Percentiles rank a stretch among this genome's conserved stretches.
These are phyloP conservation scores for Paguma larvata DNA, from an alignment of 2,797 vertebrate species.

Conservation along the genomic window DNA sequence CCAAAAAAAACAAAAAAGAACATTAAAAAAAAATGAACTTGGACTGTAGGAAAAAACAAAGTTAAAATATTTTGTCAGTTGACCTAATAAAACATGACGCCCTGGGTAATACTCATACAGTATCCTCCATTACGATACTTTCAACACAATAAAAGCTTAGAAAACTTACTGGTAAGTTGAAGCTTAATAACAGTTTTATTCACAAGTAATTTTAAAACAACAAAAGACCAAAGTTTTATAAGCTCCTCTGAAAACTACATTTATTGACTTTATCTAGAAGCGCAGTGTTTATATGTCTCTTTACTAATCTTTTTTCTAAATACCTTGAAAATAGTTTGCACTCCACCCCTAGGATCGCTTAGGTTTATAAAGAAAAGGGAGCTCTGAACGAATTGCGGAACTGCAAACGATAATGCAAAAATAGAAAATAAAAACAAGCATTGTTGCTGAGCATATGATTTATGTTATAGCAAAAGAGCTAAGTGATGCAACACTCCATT, in stretches of 20 bases:
- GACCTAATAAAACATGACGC: neutral
- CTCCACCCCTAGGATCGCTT: slow-evolving; percentile 2
- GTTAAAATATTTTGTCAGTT: slow-evolving; percentile 18
- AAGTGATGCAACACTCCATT: neutral
- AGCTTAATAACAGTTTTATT: slow-evolving; percentile 34
- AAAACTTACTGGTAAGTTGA: slow-evolving; percentile 26
- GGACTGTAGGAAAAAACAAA: neutral
- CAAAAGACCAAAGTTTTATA: slow-evolving; percentile 24
- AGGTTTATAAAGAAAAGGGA: slow-evolving; percentile 65
- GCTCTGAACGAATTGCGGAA: slow-evolving; percentile 51
- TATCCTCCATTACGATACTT: neutral
- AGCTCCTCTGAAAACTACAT: slow-evolving; percentile 43
- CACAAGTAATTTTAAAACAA: slow-evolving; percentile 54
- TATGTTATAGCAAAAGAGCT: slow-evolving; percentile 17
- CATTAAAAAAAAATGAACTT: slow-evolving; percentile 33
- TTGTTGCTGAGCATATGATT: slow-evolving; percentile 43
- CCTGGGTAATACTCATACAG: neutral
- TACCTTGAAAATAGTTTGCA: slow-evolving; percentile 25
- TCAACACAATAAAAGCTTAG: neutral
- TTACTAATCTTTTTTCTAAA: slow-evolving; percentile 53
- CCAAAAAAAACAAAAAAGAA: too few species aligned
- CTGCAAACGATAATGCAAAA: slow-evolving; percentile 67
- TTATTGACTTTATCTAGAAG: slow-evolving; percentile 57
- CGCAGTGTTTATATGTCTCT: neutral
- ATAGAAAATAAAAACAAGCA: slow-evolving; percentile 44